Percentiles rank a stretch among this genome's conserved stretches.
Conservation (phyloP, 2,888 invertebrate genomes). For the Caenorhabditis sulstoni region DNA sequence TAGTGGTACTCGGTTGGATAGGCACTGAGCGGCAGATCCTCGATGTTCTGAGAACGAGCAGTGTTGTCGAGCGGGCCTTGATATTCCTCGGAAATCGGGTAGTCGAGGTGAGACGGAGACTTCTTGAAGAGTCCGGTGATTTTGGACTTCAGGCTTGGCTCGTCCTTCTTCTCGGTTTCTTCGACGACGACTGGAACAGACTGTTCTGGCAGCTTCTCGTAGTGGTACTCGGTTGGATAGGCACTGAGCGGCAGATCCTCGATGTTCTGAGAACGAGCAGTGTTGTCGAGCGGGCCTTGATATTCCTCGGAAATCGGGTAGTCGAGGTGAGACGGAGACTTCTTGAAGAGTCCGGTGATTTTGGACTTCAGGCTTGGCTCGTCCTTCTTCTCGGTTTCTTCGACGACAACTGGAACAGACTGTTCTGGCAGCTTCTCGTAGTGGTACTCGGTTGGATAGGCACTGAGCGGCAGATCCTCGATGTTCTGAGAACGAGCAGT, state of each 20-base stretch:
- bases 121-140: constrained; percentile 58
- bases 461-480: constrained; percentile 37
- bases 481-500: constrained; percentile 35
- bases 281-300: constrained; percentile 59
- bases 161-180: constrained; percentile 38
- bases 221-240: constrained; percentile 34
- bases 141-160: constrained; percentile 29
- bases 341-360: constrained; percentile 48
- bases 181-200: constrained; percentile 22
- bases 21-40: constrained; percentile 50
- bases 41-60: constrained; percentile 53
- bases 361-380: constrained; percentile 31
- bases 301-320: constrained; percentile 64
- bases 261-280: constrained; percentile 37
- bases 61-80: constrained; percentile 54
- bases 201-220: constrained; percentile 47
- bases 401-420: constrained; percentile 30
- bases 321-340: constrained; percentile 61
- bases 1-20: constrained; percentile 59
- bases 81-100: constrained; percentile 62
- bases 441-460: constrained; percentile 38
- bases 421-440: constrained; percentile 42
- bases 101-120: constrained; percentile 65
- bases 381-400: constrained; percentile 36
- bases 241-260: constrained; percentile 32